Evolutionary conservation across 2,888 invertebrate genomes (phyloP).

Genomic region (Philereme vetulata): DNA sequence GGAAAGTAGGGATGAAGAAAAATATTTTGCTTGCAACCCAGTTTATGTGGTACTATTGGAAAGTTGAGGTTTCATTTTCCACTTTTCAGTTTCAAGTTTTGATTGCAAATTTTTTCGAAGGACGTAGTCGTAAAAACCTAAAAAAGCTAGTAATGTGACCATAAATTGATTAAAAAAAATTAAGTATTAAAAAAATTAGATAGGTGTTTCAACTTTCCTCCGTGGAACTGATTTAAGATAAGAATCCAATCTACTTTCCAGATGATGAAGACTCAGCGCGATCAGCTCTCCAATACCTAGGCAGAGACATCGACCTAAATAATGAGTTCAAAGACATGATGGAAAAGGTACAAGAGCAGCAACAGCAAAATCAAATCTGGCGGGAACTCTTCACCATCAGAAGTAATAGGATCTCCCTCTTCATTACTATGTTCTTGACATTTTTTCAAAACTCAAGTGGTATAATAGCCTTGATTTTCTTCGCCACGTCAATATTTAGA

Average conservation of each 20-base stretch:
- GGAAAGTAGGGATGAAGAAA: too few relatives aligned
- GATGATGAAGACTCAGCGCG: slow-evolving; percentile 24
- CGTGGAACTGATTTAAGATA: too few relatives aligned
- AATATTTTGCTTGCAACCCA: too few relatives aligned
- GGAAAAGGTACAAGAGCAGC: slow-evolving; percentile 12
- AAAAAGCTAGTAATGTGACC: too few relatives aligned
- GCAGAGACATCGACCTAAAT: slow-evolving; percentile 22
- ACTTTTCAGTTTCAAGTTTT: too few relatives aligned
- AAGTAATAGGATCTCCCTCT: slow-evolving; percentile 49
- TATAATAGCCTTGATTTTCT: slow-evolving; percentile 49
- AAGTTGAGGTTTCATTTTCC: too few relatives aligned
- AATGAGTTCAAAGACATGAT: slow-evolving; percentile 29
- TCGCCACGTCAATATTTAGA: slow-evolving; percentile 53
- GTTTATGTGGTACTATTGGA: too few relatives aligned
- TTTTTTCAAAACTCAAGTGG: slow-evolving; percentile 53
- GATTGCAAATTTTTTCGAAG: too few relatives aligned
- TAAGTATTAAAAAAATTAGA: too few relatives aligned
- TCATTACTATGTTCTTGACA: slow-evolving; percentile 47
- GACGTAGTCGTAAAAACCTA: too few relatives aligned
- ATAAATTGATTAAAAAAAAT: too few relatives aligned
- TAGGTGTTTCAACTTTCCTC: too few relatives aligned
- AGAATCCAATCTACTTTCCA: neutral
- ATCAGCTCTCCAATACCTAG: slow-evolving; percentile 19
- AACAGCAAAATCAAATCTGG: slow-evolving; percentile 19
- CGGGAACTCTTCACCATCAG: slow-evolving; percentile 35